phyloP scores from a whole-genome alignment of 2,797 vertebrate genomes.

The Chanos chanos region DNA sequence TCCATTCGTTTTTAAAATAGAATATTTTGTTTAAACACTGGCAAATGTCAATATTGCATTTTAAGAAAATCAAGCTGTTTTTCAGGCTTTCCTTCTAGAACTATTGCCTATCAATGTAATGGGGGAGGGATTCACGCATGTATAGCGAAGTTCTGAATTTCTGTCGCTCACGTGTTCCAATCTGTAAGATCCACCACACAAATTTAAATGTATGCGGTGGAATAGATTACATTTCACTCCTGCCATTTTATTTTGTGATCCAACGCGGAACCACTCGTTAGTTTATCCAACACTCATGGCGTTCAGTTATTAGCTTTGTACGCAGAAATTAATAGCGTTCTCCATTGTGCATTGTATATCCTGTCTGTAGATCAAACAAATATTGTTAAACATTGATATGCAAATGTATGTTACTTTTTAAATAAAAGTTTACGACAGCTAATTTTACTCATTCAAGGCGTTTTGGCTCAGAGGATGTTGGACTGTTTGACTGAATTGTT shows the following conservation, averaged over 20 bases:
- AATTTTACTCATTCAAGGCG: conserved; percentile 75
- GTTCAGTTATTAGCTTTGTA: conserved; percentile 24
- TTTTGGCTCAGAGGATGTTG: conserved; percentile 49
- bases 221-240: background rate
- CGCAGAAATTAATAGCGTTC: conserved; percentile 60
- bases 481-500: too few species aligned
- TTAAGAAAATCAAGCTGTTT: background rate
- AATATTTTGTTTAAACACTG: conserved; percentile 8
- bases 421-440: conserved; percentile 77
- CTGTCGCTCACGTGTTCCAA: conserved; percentile 3
- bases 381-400: conserved; percentile 75
- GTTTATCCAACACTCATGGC: background rate
- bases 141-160: background rate
- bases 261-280: background rate
- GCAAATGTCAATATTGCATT: conserved; percentile 13
- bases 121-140: background rate
- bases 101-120: conserved; percentile 14
- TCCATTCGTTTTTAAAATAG: conserved; percentile 18
- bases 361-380: conserved; percentile 72
- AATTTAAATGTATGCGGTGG: background rate
- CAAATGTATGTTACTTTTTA: conserved; percentile 79
- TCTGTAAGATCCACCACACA: conserved; percentile 16
- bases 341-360: conserved; percentile 78
- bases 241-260: conserved; percentile 16
- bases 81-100: conserved; percentile 8